Conservation (phyloP, 2,113 vertebrate species). For the Tragulus kanchil region DNA sequence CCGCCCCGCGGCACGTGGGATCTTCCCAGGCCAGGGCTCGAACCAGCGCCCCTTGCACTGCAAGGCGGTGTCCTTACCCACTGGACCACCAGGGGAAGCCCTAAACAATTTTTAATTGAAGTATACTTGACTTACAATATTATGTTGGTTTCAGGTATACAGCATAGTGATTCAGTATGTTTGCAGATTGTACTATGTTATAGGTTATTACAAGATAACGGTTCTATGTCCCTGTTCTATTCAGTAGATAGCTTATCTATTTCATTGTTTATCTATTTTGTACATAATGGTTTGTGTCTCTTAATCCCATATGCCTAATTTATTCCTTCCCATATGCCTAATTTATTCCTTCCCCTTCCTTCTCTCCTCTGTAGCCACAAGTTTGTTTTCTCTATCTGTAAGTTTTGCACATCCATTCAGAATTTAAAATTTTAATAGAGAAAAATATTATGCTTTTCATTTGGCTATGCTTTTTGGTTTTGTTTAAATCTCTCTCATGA, state of each 20-base stretch:
- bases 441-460: background rate
- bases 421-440: conserved; percentile 28
- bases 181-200: background rate
- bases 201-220: background rate
- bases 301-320: background rate
- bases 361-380: background rate
- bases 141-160: background rate
- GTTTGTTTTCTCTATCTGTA: background rate
- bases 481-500: background rate
- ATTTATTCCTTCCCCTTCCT: background rate
- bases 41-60: too few species aligned
- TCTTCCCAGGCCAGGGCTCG: too few species aligned
- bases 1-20: too few species aligned
- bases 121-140: background rate
- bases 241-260: background rate
- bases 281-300: background rate
- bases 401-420: background rate
- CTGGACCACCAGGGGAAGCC: too few species aligned
- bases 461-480: background rate
- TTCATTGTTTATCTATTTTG: background rate
- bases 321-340: background rate
- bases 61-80: too few species aligned
- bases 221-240: background rate
- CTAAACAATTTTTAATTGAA: background rate
- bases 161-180: background rate